Base-by-base conservation (phyloP, 92 coral and sea anemone species). In the Meandrina meandrites region DNA sequence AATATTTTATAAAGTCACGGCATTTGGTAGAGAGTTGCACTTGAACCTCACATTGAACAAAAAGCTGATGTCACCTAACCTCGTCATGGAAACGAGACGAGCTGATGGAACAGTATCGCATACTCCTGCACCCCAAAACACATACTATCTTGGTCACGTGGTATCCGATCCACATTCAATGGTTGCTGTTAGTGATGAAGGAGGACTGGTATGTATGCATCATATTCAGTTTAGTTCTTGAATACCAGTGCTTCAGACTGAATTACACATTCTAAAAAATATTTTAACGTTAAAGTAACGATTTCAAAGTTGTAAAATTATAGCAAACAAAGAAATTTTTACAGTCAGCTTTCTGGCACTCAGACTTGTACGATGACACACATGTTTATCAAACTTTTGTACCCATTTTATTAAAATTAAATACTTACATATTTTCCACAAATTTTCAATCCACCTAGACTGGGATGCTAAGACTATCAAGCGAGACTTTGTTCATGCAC, bases 91-190 rank as follows among this genome's bases (percentile, higher is more conserved):
- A 83, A 88, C 90, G 8, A 86, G 79, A n/a, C 94, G 91, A 30
- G 67, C 91, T 79, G 91, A 95, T 85, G 94, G 95, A 62, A 88
- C 92, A 1, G 91, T 81, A 45, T 81, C 92, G 16, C 86, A 85
- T 87, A 66, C 82, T 58, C 36, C 83, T 21, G 85, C 76, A 34
- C 90, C 93, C 8, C 62, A 32, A 28, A 69, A 79, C 53, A 79
- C 74, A 0, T 83, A 86, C 66, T 90, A 90, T 70, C 79, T 80
- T 60, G 98, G 98, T 71, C 92, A 95, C 82, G 98, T 93, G 92
- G 72, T 88, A 19, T 90, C 92, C 79, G 89, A 95, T 88, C 93
- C 95, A 79, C 84, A 93, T 75, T 95, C 98, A 28, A 68, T 78
- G 66, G 95, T 94, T n/a, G 93, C 95, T 64, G 84, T 96, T 28